These are phyloP conservation scores for Pampusana beccarii DNA, from an alignment of 2,113 vertebrate genomes.

Conservation along the genomic window DNA sequence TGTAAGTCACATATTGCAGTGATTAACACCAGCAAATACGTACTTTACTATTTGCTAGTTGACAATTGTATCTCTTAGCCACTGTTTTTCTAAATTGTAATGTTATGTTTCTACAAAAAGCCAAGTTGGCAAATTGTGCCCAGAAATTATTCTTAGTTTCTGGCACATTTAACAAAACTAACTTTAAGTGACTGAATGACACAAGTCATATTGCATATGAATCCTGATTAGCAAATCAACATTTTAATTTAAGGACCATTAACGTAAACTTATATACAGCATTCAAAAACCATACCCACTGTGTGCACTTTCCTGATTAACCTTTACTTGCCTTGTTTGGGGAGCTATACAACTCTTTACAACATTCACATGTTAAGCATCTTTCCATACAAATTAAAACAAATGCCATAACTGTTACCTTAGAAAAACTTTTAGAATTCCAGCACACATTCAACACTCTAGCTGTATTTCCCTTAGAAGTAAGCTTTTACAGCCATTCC, in stretches of 20 bases:
- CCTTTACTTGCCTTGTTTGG: not conserved
- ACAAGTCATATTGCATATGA: not conserved
- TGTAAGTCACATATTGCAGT: not conserved
- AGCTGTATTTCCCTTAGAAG: not conserved
- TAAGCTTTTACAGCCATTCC: not conserved
- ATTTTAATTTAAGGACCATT: not conserved
- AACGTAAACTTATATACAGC: not conserved
- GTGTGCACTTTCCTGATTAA: not conserved
- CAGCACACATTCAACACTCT: not conserved
- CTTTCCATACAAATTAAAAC: not conserved
- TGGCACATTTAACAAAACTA: not conserved
- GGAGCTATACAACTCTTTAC: not conserved
- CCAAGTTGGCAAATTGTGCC: not conserved
- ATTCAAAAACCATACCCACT: not conserved
- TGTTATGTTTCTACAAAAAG: not conserved
- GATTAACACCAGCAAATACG: not conserved
- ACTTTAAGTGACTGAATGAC: not conserved
- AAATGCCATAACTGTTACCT: not conserved
- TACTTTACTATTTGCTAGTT: not conserved
- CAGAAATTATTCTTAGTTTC: not conserved
- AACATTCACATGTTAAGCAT: not conserved
- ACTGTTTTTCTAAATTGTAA: not conserved
- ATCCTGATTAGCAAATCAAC: not conserved
- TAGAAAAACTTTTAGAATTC: not conserved
- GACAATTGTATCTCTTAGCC: not conserved